These are phyloP conservation scores for Bilobella aurantiaca DNA, from an alignment of 1,140 invertebrate genomes.

Conservation along the genomic window DNA sequence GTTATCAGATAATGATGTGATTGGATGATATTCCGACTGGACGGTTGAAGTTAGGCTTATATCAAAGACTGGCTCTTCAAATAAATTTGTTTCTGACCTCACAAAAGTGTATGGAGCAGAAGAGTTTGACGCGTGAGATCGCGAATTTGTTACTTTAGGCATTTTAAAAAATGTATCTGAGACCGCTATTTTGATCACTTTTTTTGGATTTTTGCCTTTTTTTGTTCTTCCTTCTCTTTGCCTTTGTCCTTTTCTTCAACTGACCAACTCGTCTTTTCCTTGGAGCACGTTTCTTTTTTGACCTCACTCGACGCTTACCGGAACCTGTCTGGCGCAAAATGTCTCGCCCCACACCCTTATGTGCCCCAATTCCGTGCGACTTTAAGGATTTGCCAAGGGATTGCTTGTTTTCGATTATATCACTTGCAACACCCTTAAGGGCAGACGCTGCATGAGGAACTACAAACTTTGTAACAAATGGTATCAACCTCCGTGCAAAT, in stretches of 20 bases:
- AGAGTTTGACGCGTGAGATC: neutral
- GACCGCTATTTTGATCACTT: neutral
- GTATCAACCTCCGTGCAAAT: neutral
- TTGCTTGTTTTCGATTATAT: neutral
- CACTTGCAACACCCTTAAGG: neutral
- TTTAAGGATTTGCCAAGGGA: slow-evolving; percentile 4
- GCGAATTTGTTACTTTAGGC: neutral
- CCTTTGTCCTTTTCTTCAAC: too few relatives aligned
- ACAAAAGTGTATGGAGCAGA: slow-evolving; percentile 17
- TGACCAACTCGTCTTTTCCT: too few relatives aligned
- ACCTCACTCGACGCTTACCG: neutral
- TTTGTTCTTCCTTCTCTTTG: too few relatives aligned
- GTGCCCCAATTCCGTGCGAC: neutral
- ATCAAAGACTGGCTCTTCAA: slow-evolving; percentile 40
- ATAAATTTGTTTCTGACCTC: slow-evolving; percentile 40
- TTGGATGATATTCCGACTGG: slow-evolving; percentile 40
- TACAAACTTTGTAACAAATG: neutral
- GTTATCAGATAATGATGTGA: slow-evolving; percentile 38
- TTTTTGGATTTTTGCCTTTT: too few relatives aligned
- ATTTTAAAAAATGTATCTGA: slow-evolving; percentile 2
- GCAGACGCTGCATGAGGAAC: slow-evolving; percentile 1
- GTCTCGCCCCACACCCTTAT: slow-evolving; percentile 5
- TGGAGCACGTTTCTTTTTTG: too few relatives aligned
- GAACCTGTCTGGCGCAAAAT: slow-evolving; percentile 8
- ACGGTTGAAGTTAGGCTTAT: slow-evolving; percentile 39